Base-by-base conservation (phyloP, 1,140 invertebrate genomes). In the Saccostrea echinata region DNA sequence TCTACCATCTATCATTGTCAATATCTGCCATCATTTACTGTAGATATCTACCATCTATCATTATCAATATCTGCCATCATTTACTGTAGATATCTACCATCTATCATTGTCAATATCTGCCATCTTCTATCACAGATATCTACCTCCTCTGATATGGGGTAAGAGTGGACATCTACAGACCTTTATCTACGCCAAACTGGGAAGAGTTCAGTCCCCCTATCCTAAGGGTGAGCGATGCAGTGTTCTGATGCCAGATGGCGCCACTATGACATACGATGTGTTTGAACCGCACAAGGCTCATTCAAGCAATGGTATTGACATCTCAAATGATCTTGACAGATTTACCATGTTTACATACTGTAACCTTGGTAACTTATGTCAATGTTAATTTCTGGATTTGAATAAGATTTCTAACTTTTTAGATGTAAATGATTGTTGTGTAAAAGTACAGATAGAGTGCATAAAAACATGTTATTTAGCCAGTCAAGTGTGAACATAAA, bases 81-180 rank as follows among this genome's bases (percentile, higher is more conserved):
- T 43, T 43, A 43, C 43, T 43, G 43, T 43, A 43, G 4, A 43
- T 43, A 43, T 43, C 9, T 0, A 43, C 43, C 43, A 43, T 43
- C 43, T 2, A 8, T 43, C 9, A 1, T 9, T 43, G 43, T 43
- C 0, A 9, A 43, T 43, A 43, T 43, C 4, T 43, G 9, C 43
- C 9, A 3, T 43, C 9, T 9, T 76, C 13, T 76, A 3, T 96
- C 97, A 68, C 95, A 99, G 98, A 68, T 99, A 98, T 94, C 96
- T 97, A 90, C 98, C 98, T 76, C 97, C 98, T n/a, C 95, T 97
- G 88, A 93, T 99, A 91, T 99, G 98, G 98, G 98, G 98, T 76
- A 98, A 98, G 92, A 98, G 97, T 95, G 98, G 98, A 8, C 98
- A 99, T 95, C 96, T 98, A 33, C 98, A 99, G 94, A 98, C 98